Evolutionary conservation across 2,888 invertebrate genomes (phyloP), one percentile per base, ranked within the genome.

Genomic region (Stictocephala bisonia): DNA sequence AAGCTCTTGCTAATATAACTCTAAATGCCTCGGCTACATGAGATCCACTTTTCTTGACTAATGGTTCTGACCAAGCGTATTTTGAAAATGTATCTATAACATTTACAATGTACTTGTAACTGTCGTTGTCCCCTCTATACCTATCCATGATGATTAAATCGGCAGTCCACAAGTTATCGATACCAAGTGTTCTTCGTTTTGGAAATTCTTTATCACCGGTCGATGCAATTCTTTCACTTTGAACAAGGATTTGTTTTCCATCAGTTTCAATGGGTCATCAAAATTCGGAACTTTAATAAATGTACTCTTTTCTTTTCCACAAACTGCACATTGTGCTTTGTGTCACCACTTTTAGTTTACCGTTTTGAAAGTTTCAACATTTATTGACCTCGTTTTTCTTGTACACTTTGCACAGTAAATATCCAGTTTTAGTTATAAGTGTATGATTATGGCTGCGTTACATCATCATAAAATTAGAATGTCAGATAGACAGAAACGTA

Each of bases 121-220:
- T 72, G 20, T 67, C 29, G 35, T 74, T 74, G 41, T 72, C 24
- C 29, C 11, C 15, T n/a, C 67, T 27, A 60, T 68, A 74, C 48
- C 58, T 67, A 15, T 26, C 15, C 68, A 68, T 72, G 3, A 74
- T 60, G 13, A 72, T 11, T 24, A 74, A 48, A 48, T 72, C 72
- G 1, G 68, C 58, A 2, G 74, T 68, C 74, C 72, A 74, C 2
- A 74, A 15, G 26, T 74, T 60, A 72, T 74, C 68, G n/a, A 72
- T 66, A 7, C 64, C 53, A 9, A 64, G 40, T 18, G 58, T 67
- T 67, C 48, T 66, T 53, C 58, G 22, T 44, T 64, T 50, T 2
- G 24, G 48, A 50, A 72, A 50, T 29, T 72, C 15, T 72, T 68
- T 4, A 24, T 50, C 13, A 68, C 50, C n/a, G 68, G 68, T 27